Evolutionary conservation across 2,113 vertebrate species (phyloP), one percentile per base, ranked within the genome.

Genomic region (Platycercus adscitus): DNA sequence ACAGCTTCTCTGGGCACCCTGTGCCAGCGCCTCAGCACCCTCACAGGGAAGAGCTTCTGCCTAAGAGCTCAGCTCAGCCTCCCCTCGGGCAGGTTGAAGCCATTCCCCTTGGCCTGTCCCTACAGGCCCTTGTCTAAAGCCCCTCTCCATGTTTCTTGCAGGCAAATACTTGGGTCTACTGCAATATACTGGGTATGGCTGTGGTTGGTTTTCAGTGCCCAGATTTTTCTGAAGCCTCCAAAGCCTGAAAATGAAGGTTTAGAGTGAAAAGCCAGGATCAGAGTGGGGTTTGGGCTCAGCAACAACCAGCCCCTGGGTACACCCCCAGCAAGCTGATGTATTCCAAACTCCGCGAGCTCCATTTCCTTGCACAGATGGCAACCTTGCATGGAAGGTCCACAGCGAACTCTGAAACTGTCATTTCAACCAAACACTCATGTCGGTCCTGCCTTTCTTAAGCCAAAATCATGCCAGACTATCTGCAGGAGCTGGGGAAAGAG

Each of bases 361-460:
- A 72, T 93, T 96, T 97, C 95, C 96, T 95, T 44, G 95, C 94
- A 97, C 89, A 94, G 95, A 97, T 95, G 94, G 94, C 93, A 94
- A 94, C 95, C 93, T 96, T 24, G 93, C 84, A 94, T 94, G 93
- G 95, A 92, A 96, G 87, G 91, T 89, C 95, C 94, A 92, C 87
- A 26, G 93, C 0, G 2, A 95, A 94, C 89, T 94, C 95, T 56
- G 28, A 91, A 94, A 93, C 70, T 79, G 94, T 95, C 87, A 77
- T 65, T 94, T 89, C 89, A 82, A 96, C 94, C 96, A 39, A 95
- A 95, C 77, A 20, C 84, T 92, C 69, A 2, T 9, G 89, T 81
- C 0, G 52, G 94, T 82, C 86, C 84, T 95, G 95, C 87, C 88
- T 93, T 77, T 43, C 85, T 43, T 82, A 46, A 80, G 89, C 88